Percentiles rank a stretch among this genome's conserved stretches.
phyloP scores from a whole-genome alignment of 2,113 vertebrate species.

The Mesoclemmys tuberculata region DNA sequence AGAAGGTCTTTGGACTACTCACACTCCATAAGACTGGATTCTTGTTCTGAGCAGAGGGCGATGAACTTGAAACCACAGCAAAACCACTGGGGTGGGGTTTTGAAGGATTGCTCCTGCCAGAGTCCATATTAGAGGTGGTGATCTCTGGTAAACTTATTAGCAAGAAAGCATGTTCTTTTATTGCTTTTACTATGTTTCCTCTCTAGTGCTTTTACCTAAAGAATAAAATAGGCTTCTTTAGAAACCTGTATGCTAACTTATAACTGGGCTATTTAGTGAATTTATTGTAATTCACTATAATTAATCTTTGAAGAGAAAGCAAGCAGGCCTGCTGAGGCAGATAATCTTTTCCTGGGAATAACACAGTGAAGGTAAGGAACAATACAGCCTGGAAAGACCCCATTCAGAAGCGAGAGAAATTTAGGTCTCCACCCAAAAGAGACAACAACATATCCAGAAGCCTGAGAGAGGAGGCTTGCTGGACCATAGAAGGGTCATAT shows the following conservation, averaged over 20 bases:
- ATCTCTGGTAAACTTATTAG: too few species aligned
- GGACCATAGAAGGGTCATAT: neutral
- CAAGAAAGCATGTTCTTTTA: too few species aligned
- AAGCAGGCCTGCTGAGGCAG: neutral
- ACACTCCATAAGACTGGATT: neutral
- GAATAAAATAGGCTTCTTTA: too few species aligned
- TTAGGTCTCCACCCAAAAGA: neutral
- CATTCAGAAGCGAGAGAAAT: neutral
- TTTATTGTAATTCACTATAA: neutral
- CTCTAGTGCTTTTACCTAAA: neutral
- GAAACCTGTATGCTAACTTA: neutral
- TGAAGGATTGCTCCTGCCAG: neutral
- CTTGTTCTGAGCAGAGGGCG: neutral
- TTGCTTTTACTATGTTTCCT: neutral
- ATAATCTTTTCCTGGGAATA: neutral
- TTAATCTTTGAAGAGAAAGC: neutral
- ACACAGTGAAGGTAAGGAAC: neutral
- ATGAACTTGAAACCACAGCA: neutral
- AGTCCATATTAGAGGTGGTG: neutral
- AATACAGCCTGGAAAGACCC: neutral
- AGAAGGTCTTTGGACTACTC: neutral
- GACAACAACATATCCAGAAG: neutral
- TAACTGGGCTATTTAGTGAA: neutral
- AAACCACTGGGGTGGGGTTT: neutral
- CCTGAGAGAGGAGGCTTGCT: neutral